Conservation (phyloP, 2,113 vertebrate species). For the Dolichotis patagonum region DNA sequence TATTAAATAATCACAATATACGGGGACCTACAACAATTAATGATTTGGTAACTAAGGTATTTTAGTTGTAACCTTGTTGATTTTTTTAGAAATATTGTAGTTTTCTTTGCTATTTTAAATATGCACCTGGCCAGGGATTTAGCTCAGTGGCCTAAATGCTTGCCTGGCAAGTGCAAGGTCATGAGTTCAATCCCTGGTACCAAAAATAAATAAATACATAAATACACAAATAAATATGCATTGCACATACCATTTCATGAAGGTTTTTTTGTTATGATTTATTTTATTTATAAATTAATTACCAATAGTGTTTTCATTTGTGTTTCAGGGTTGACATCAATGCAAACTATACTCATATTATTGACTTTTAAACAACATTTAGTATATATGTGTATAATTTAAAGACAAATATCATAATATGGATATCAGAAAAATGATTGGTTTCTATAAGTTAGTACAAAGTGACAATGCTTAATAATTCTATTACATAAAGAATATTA, state of each 20-base stretch:
- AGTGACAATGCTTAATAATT: neutral
- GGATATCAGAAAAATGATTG: neutral
- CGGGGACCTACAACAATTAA: neutral
- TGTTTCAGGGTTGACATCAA: neutral
- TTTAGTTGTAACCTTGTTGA: no score
- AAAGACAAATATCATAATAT: neutral
- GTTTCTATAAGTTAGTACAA: neutral
- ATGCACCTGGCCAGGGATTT: no score
- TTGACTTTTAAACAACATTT: neutral
- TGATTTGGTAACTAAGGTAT: neutral
- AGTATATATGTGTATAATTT: neutral
- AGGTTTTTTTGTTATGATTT: neutral
- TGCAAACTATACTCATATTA: neutral
- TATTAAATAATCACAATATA: neutral
- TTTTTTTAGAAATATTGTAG: neutral
- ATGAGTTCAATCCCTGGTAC: no score
- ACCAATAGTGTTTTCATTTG: neutral
- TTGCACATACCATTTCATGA: neutral
- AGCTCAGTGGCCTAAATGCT: no score
- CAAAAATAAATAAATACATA: no score
- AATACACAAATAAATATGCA: no score
- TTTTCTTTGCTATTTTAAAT: neutral
- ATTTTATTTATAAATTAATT: neutral
- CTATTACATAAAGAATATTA: neutral
- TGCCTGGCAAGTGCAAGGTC: no score